Evolutionary conservation across 2,888 invertebrate species (phyloP), one percentile per base, ranked within the genome.

Genomic region (Scelioninae gen. 2): DNA sequence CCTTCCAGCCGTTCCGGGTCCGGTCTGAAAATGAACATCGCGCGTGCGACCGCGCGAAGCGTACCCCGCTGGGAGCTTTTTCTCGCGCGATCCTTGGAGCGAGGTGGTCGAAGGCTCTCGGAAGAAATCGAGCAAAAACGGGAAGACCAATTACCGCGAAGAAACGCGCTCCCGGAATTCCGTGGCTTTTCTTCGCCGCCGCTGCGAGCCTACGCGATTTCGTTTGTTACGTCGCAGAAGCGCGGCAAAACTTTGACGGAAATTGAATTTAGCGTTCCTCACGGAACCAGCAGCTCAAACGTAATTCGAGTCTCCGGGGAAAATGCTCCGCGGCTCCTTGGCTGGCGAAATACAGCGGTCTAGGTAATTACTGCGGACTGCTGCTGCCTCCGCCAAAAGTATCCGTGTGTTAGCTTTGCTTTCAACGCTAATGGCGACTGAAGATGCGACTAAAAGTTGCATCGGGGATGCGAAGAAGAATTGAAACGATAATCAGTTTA

Each of bases 111-210:
- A 25, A 25, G 58, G 64, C 55, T 73, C 37, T 63, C 58, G 53
- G 25, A 70, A 61, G 58, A 69, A 55, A 43, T 46, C 57, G 53
- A 57, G 35, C 50, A 73, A 75, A 74, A 69, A 70, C 58, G 67
- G 67, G 28, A 72, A 68, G 70, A 72, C 74, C 79, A 78, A 78
- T 81, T 79, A 79, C 77, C 67, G 52, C 70, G 43, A 73, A 75
- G 76, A 76, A 76, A 71, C 61, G 73, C 63, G 69, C 76, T 43
- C 46, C 22, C 41, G 63, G 71, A 75, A 68, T 73, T 73, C 50
- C 57, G 43, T 58, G 57, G 11, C 50, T 55, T 63, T 69, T 50
- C 48, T 9, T 7, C 33, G 11, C n/a, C 19, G 15, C 41, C 35
- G 11, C 37, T 37, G 69, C 64, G 61, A 68, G 61, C 69, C 76